Conservation (phyloP, 2,888 invertebrate genomes). For the Eupithecia insigniata region DNA sequence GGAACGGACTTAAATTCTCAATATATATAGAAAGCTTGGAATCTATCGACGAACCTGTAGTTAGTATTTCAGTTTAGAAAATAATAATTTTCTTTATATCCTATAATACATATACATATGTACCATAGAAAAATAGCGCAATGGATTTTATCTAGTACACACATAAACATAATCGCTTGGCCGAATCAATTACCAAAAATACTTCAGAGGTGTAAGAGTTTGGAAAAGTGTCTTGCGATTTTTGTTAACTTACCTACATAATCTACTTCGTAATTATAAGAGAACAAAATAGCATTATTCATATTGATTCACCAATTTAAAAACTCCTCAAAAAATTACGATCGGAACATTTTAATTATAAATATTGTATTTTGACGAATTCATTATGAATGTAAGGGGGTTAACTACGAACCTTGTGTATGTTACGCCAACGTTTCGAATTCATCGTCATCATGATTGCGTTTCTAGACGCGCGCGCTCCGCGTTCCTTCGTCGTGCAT, state of each 20-base stretch:
- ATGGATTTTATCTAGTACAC: not conserved
- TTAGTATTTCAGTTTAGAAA: not conserved
- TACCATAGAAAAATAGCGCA: not conserved
- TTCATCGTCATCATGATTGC: not conserved
- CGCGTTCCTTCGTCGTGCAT: not conserved
- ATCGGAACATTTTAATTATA: not conserved
- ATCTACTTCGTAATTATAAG: not conserved
- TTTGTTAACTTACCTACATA: slow-evolving; percentile 2
- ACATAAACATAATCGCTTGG: not conserved
- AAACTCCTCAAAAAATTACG: not conserved
- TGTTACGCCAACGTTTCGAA: not conserved
- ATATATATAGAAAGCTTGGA: not conserved
- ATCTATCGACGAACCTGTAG: not conserved
- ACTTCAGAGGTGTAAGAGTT: not conserved
- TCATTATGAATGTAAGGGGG: not conserved
- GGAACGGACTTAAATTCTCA: not conserved
- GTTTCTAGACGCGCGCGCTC: not conserved
- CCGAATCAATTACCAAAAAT: not conserved
- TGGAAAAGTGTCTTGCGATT: not conserved
- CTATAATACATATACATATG: not conserved
- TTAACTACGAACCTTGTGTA: not conserved
- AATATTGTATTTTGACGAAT: not conserved
- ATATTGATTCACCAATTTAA: not conserved
- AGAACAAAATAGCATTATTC: not conserved
- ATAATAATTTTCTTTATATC: no score